A percentile compares a stretch with the other conserved stretches of the same genome.
Conservation (phyloP, 2,888 invertebrate species). For the Neoitamus cyanurus region DNA sequence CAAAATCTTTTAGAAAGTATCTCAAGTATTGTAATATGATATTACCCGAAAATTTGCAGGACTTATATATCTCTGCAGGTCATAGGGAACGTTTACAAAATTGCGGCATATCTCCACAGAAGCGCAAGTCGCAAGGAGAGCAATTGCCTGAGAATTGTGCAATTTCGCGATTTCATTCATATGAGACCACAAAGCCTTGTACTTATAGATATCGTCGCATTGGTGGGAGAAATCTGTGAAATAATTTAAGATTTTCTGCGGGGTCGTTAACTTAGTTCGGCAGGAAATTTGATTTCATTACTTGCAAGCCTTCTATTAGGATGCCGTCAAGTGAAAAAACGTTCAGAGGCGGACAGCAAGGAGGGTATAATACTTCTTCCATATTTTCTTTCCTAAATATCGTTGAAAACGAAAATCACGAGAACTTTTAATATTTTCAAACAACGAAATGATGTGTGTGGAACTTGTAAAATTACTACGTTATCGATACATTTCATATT, state of each 20-base stretch:
- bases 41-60: background rate
- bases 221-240: conserved; percentile 30
- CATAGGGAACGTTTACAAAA: background rate
- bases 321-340: background rate
- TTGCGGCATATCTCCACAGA: conserved; percentile 40
- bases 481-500: background rate
- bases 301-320: background rate
- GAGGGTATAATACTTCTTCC: conserved; percentile 33
- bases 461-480: background rate
- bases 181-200: conserved; percentile 23
- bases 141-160: background rate
- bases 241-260: conserved; percentile 40
- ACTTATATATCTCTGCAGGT: background rate
- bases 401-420: background rate
- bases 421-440: background rate
- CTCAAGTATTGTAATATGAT: background rate
- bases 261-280: background rate
- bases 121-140: conserved; percentile 33
- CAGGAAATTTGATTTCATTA: background rate
- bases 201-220: conserved; percentile 11
- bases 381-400: background rate
- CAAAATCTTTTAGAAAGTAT: background rate
- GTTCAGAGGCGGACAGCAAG: conserved; percentile 21
- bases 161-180: conserved; percentile 34
- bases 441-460: background rate